Percentiles rank a stretch among this genome's conserved stretches.
phyloP scores from a whole-genome alignment of 2,113 vertebrate genomes.

The Acanthochromis polyacanthus region DNA sequence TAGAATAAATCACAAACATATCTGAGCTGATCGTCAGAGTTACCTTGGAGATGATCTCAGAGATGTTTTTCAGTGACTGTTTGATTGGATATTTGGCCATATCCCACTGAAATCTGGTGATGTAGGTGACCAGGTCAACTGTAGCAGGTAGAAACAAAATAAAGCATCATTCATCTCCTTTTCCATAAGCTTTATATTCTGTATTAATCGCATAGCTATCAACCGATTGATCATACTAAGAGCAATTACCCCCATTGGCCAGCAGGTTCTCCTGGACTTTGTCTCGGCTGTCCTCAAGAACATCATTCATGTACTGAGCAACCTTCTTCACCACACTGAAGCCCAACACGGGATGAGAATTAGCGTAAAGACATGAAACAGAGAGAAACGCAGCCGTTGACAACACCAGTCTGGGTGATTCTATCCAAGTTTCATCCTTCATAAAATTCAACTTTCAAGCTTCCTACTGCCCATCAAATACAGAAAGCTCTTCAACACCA shows the following conservation, averaged over 20 bases:
- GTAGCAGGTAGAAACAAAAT: conserved; percentile 4
- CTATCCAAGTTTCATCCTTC: too few species aligned
- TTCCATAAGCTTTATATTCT: background rate
- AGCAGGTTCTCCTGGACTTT: conserved; percentile 99
- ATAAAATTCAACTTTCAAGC: background rate
- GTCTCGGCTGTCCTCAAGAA: conserved; percentile 97
- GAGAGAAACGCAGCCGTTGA: background rate
- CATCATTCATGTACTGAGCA: conserved; percentile 98
- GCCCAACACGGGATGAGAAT: background rate
- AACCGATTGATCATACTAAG: background rate
- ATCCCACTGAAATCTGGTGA: conserved; percentile 99
- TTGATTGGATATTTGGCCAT: conserved; percentile 99
- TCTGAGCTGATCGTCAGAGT: background rate
- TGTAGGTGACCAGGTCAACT: conserved; percentile 98
- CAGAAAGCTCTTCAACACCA: background rate
- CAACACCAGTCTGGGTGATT: background rate
- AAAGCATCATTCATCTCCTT: conserved; percentile 9
- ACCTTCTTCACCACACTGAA: conserved; percentile 97
- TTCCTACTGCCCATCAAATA: background rate
- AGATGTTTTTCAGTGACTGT: conserved; percentile 99
- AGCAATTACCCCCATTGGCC: conserved; percentile 93
- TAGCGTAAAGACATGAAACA: background rate
- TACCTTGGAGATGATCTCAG: conserved; percentile 98
- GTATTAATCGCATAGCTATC: background rate
- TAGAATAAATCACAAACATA: background rate